Base-by-base conservation (phyloP, 2,888 invertebrate genomes). In the Drosophila cracens region DNA sequence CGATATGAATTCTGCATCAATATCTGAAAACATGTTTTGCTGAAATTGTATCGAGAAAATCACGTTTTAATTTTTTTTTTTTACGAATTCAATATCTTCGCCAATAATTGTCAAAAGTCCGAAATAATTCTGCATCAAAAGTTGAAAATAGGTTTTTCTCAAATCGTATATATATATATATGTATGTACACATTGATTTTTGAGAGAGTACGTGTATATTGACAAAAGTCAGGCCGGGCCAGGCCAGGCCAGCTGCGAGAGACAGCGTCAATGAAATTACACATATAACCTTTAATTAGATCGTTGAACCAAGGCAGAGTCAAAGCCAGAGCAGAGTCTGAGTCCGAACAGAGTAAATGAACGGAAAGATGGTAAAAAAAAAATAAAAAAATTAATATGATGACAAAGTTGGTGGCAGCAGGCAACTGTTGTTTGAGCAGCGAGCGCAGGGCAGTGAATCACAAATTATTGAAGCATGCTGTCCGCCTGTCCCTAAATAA, bases 251-350 rank as follows among this genome's bases (percentile, higher is more conserved):
- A 38, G 54, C 46, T 46, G 46, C 4, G 51, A 27, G 58, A 53
- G 53, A 52, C 76, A 46, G 61, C 49, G 53, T 67, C 78, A 78
- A 81, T 81, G 63, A 66, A 79, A 66, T 77, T 70, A 66, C 76
- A 56, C 57, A 76, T 89, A 81, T 89, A 87, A 89, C 87, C 91
- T 90, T 91, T 91, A 91, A 90, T 91, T 90, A 87, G 91, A 90
- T 83, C 91, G 81, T 91, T 90, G 90, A 90, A 90, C 91, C 88
- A 88, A 77, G 57, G 68, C 79, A 70, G 46, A 57, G 61, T 38
- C 76, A 21, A 40, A 67, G 54, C 13, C 70, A 21, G 36, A 59
- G 56, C 51, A 48, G 63, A 49, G 57, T 53, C 51, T 29, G 51
- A 53, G 58, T 33, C 62, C n/a, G 40, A 57, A 46, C 57, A 38